Base-by-base conservation (phyloP, 92 coral and sea anemone genomes). In the Epizoanthus stellaris region DNA sequence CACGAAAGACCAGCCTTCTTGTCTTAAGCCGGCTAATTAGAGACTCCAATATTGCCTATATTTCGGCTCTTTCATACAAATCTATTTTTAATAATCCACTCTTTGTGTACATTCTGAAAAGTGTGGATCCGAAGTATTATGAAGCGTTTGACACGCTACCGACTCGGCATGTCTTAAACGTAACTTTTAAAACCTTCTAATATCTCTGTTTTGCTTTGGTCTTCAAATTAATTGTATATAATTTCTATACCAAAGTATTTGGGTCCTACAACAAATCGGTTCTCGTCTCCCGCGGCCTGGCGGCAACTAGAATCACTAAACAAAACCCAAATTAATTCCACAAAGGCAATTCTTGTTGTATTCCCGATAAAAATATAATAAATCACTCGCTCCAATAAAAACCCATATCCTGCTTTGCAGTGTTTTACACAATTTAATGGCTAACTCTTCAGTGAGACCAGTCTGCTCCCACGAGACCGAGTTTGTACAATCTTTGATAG, bases 41-140 rank as follows among this genome's bases (percentile, higher is more conserved):
- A 86, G 91, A 87, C 90, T 92, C 91, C 94, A 92, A 94, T 89
- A 79, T 79, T 70, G 88, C 90, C 88, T 84, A 86, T 90, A 80
- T 92, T 94, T 90, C 91, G 91, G 91, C 94, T 82, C 81, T 85
- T 91, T 92, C 91, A 86, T 88, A 90, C 83, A 88, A 94, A 94
- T 90, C 86, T 87, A 93, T 92, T 92, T 94, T 94, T 92, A 94
- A 94, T 94, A 94, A 94, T 88, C 94, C 81, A 77, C 86, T 73
- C 91, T 91, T 94, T 94, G 98, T 94, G 98, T 94, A 94, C 98
- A 92, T 92, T 92, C 90, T 92, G 86, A 94, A 92, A 90, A 66
- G 90, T 87, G 87, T 79, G 86, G 88, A 70, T 80, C 81, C 72
- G 81, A 76, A 40, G 80, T 69, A 75, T 81, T 85, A 70, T 86